These are phyloP conservation scores for Salvelinus alpinus DNA, from an alignment of 2,113 vertebrate species.

Conservation along the genomic window DNA sequence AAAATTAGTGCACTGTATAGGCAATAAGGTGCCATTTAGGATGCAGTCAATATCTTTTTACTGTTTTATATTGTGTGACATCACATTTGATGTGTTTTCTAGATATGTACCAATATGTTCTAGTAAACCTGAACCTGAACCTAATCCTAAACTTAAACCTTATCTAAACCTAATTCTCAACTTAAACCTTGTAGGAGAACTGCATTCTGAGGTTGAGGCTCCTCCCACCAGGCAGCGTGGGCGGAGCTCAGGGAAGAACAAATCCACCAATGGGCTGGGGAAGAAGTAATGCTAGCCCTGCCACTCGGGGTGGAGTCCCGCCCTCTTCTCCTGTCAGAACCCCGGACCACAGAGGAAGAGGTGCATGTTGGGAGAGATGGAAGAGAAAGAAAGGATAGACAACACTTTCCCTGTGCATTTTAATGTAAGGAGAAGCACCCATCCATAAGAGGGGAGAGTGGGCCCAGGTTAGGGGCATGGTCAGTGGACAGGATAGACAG, in stretches of 20 bases:
- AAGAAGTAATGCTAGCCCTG: slow-evolving; percentile 45
- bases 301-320: slow-evolving; percentile 3
- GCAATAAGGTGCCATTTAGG: too few relatives aligned
- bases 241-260: slow-evolving; percentile 41
- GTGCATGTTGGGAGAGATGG: neutral
- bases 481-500: slow-evolving; percentile 5
- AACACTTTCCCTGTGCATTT: slow-evolving; percentile 34
- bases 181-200: slow-evolving; percentile 49
- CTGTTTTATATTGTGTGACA: too few relatives aligned
- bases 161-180: neutral
- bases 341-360: neutral
- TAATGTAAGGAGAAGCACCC: slow-evolving; percentile 8
- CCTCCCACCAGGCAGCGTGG: slow-evolving; percentile 49
- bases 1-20: too few relatives aligned
- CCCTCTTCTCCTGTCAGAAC: slow-evolving; percentile 31
- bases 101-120: too few relatives aligned
- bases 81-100: too few relatives aligned
- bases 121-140: too few relatives aligned
- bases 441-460: slow-evolving; percentile 19
- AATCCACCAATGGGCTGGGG: slow-evolving; percentile 63
- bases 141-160: neutral
- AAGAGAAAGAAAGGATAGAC: slow-evolving; percentile 11
- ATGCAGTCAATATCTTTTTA: too few relatives aligned
- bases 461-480: neutral
- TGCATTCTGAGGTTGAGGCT: slow-evolving; percentile 28